Conservation (phyloP, 1,140 invertebrate genomes). For the Panagrolaimus sp. region DNA sequence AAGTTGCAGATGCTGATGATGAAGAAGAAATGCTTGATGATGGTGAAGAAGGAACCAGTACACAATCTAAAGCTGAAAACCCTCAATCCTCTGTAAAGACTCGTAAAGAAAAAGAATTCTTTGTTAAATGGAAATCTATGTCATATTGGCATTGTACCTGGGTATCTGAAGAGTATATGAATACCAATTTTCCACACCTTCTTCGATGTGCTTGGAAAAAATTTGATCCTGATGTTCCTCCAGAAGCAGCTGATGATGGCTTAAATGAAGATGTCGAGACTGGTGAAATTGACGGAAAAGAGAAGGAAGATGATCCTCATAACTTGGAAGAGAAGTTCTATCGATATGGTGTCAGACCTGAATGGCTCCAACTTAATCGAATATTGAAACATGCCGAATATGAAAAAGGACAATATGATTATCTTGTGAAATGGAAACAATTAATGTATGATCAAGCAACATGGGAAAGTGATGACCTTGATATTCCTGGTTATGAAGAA, state of each 20-base stretch:
- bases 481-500: conserved; percentile 77
- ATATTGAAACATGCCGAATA: conserved; percentile 76
- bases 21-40: conserved; percentile 65
- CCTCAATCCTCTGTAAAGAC: conserved; percentile 50
- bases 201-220: conserved; percentile 88
- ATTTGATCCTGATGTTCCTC: conserved; percentile 95
- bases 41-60: conserved; percentile 32
- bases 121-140: conserved; percentile 91
- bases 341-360: conserved; percentile 87
- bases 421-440: conserved; percentile 96
- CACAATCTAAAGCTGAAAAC: conserved; percentile 49
- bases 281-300: conserved; percentile 48
- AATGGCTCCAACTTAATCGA: conserved; percentile 90
- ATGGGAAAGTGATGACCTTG: conserved; percentile 87
- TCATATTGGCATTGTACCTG: conserved; percentile 98
- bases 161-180: conserved; percentile 89
- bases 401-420: conserved; percentile 65
- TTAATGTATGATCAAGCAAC: conserved; percentile 93
- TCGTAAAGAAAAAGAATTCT: conserved; percentile 78
- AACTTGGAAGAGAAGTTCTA: conserved; percentile 62
- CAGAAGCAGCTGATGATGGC: conserved; percentile 78
- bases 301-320: conserved; percentile 57
- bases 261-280: conserved; percentile 74
- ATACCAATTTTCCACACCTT: conserved; percentile 92
- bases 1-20: conserved; percentile 53